Base-by-base conservation (phyloP, 1,140 invertebrate species). In the Drosophila quadrilineata region DNA sequence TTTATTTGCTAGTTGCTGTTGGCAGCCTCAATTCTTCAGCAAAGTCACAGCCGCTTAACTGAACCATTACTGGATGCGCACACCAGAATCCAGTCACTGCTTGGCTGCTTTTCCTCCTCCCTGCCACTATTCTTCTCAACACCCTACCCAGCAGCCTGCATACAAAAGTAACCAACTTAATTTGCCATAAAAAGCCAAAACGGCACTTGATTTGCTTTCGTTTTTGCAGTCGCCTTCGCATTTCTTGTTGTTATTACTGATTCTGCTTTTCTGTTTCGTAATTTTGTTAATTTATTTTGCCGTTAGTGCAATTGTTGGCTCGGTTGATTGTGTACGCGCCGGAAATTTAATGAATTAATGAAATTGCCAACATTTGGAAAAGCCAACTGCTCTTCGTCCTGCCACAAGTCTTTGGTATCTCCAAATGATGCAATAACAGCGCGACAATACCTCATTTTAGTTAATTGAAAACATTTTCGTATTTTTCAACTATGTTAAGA, bases 331-430 rank as follows among this genome's bases (percentile, higher is more conserved):
- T 43, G 65, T 24, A n/a, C n/a, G 45, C 54, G 56, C 73, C 74
- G 77, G 77, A 84, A 84, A 84, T 84, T 75, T 85, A 85, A 85
- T 84, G 72, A 82, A 84, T 82, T 82, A 82, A 82, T 85, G 79
- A 84, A 85, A 84, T 85, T 77, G 73, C 79, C 57, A 31, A 74
- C 79, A 71, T 71, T 84, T 76, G 73, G n/a, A n/a, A n/a, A n/a
- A n/a, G n/a, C n/a, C n/a, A n/a, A n/a, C n/a, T n/a, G n/a, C n/a
- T n/a, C n/a, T 41, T 60, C 41, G 52, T 46, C 14, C 28, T 33
- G 12, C 33, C 22, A 9, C 14, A 10, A 28, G n/a, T 19, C 10
- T n/a, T n/a, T n/a, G n/a, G 17, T 6, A 29, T 36, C 10, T 17
- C 28, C 19, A 41, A 19, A 14, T 41, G 35, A 4, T 31, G 14